Conservation (phyloP, 2,888 invertebrate genomes). For the Cactoblastis cactorum region DNA sequence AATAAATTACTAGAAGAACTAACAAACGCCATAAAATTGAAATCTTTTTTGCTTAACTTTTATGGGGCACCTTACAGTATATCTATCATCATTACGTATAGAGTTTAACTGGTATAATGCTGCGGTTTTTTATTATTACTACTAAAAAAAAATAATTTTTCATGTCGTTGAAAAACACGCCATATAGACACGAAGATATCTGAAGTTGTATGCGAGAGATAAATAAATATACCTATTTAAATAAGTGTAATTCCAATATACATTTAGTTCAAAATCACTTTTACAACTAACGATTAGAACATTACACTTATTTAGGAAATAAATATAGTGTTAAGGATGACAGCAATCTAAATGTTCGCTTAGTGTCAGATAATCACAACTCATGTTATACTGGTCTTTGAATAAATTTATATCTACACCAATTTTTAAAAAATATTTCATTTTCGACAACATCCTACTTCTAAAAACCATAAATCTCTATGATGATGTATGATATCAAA, state of each 20-base stretch:
- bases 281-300: neutral
- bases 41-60: too few relatives aligned
- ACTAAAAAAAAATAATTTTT: too few relatives aligned
- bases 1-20: neutral
- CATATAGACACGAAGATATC: too few relatives aligned
- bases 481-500: neutral
- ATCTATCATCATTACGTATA: too few relatives aligned
- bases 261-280: neutral
- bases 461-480: neutral
- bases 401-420: slow-evolving; percentile 14
- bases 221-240: too few relatives aligned
- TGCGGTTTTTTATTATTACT: too few relatives aligned
- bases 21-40: too few relatives aligned
- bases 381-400: slow-evolving; percentile 13
- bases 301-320: slow-evolving; percentile 4
- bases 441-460: slow-evolving; percentile 2
- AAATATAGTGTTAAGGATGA: slow-evolving; percentile 14
- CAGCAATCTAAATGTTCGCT: slow-evolving; percentile 10
- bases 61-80: too few relatives aligned
- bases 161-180: too few relatives aligned
- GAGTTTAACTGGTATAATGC: too few relatives aligned
- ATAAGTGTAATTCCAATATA: too few relatives aligned
- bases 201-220: too few relatives aligned
- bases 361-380: slow-evolving; percentile 13
- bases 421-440: slow-evolving; percentile 9